Percentiles rank a stretch among this genome's conserved stretches.
Conservation (phyloP, 1,140 invertebrate genomes). For the Zaprionus ornatus region DNA sequence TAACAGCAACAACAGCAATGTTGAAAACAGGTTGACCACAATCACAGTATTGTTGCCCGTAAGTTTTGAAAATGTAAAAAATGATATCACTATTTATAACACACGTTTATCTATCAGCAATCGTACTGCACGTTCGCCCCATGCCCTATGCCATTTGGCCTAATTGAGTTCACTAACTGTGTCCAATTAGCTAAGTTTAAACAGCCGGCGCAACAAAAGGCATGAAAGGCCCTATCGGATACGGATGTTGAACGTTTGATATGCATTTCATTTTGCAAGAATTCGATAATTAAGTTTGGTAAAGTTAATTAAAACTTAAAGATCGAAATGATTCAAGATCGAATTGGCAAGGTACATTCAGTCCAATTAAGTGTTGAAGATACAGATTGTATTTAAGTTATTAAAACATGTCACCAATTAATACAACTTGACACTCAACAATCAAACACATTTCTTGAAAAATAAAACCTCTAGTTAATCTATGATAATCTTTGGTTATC, state of each 20-base stretch:
- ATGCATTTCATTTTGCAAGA: not conserved
- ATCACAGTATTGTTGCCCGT: conserved; percentile 2
- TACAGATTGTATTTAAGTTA: not conserved
- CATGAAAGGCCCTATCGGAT: not conserved
- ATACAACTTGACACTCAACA: not conserved
- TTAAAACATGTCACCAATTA: not conserved
- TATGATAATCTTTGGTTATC: too few species aligned
- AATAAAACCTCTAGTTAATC: too few species aligned
- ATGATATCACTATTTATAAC: conserved; percentile 41
- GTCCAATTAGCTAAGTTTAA: conserved; percentile 50
- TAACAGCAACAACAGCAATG: not conserved
- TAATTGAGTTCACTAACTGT: conserved; percentile 40
- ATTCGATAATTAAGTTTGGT: not conserved
- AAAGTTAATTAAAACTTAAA: not conserved
- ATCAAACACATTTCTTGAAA: too few species aligned
- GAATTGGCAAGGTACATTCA: too few species aligned
- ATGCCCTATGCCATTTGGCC: conserved; percentile 4
- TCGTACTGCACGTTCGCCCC: not conserved
- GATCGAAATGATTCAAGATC: too few species aligned
- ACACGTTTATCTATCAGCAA: conserved; percentile 37
- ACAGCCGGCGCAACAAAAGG: conserved; percentile 6
- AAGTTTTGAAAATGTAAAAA: not conserved
- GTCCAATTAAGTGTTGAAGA: not conserved
- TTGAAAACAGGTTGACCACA: conserved; percentile 22
- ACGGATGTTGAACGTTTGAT: conserved; percentile 8